Base-by-base conservation (phyloP, 2,797 vertebrate genomes). In the Fundulus diaphanus region DNA sequence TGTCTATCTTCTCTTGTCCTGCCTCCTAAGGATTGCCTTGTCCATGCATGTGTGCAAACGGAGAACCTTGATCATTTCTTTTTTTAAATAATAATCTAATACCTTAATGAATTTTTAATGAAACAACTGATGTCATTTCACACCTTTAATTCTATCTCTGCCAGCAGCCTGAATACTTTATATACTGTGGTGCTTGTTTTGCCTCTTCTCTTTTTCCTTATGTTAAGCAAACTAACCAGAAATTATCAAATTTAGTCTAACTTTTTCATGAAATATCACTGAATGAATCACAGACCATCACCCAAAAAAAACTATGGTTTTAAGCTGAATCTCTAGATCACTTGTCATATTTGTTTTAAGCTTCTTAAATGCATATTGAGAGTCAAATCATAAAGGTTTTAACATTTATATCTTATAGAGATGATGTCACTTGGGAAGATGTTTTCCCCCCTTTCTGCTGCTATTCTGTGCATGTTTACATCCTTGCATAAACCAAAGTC, bases 1-100 rank as follows among this genome's bases (percentile, higher is more conserved):
- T 65, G 22, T 70, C 68, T 66, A 67, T 16, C 20, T 22, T n/a
- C n/a, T 35, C 77, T 7, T 1, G n/a, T 35, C n/a, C 40, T 42
- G n/a, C 54, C 54, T 29, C 27, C n/a, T 27, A 27, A 5, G 13
- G 63, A 24, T 42, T 66, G 12, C 37, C 12, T 1, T 61, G 33
- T 69, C 15, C 52, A 46, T 22, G 56, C 8, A 27, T 29, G 33
- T 44, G 0, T 49, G 46, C 24, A 13, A 9, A 3, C 29, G 46
- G 69, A 68, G 12, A 70, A 31, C 9, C 40, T 68, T 22, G n/a
- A n/a, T n/a, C n/a, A n/a, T n/a, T n/a, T n/a, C n/a, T n/a, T n/a
- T n/a, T n/a, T n/a, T n/a, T n/a, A n/a, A n/a, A n/a, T n/a, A n/a
- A 72, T 59, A 67, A 31, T 82, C 81, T 56, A 79, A 76, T 54